These are phyloP conservation scores for Pelobates fuscus DNA, from an alignment of 2,113 vertebrate species.

Conservation along the genomic window DNA sequence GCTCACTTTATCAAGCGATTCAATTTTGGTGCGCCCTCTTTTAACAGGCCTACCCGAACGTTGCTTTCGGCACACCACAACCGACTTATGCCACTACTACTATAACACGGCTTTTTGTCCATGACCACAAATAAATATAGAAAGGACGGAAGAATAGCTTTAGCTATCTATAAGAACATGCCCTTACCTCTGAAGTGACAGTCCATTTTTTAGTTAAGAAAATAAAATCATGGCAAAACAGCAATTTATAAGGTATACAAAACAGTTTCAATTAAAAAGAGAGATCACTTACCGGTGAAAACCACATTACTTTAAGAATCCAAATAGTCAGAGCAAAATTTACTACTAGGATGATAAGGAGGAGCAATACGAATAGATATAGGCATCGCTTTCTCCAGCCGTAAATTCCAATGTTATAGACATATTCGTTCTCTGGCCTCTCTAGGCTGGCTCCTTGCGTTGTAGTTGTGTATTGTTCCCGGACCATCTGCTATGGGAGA, in stretches of 20 bases:
- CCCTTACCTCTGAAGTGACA: too few relatives aligned
- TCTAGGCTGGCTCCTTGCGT: slow-evolving; percentile 76
- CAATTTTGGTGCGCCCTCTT: too few relatives aligned
- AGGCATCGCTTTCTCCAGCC: slow-evolving; percentile 98
- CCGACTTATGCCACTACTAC: too few relatives aligned
- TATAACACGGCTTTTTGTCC: too few relatives aligned
- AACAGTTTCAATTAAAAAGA: background rate
- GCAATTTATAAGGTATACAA: too few relatives aligned
- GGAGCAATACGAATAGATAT: slow-evolving; percentile 90
- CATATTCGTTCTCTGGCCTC: slow-evolving; percentile 69
- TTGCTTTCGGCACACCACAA: too few relatives aligned
- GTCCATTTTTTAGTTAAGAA: background rate
- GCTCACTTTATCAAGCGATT: too few relatives aligned
- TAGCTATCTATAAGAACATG: too few relatives aligned
- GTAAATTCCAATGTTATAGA: slow-evolving; percentile 95
- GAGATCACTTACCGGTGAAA: slow-evolving; percentile 82
- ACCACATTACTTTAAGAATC: slow-evolving; percentile 98
- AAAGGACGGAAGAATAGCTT: too few relatives aligned
- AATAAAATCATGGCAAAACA: background rate
- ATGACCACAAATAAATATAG: too few relatives aligned
- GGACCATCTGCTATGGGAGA: slow-evolving; percentile 81
- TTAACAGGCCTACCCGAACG: too few relatives aligned
- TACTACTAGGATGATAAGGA: slow-evolving; percentile 87
- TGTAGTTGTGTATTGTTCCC: slow-evolving; percentile 84
- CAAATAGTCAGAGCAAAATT: slow-evolving; percentile 94